A percentile compares a stretch with the other conserved stretches of the same genome.
These are phyloP conservation scores for Zaprionus lineosus DNA, from an alignment of 2,888 invertebrate species.

Conservation along the genomic window DNA sequence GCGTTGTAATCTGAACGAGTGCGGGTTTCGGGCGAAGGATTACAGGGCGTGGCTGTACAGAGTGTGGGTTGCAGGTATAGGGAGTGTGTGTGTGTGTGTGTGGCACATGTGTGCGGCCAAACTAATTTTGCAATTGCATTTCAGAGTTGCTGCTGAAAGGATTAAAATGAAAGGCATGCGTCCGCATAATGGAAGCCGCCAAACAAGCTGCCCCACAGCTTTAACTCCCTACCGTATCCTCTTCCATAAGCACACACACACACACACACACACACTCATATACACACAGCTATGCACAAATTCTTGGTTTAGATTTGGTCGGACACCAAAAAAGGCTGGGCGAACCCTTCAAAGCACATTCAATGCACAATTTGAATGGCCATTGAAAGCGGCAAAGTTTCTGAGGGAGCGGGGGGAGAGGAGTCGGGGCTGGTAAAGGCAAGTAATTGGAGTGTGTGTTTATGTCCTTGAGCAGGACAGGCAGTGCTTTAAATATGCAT, in stretches of 20 bases:
- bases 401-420: neutral
- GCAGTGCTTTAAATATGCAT: slow-evolving; percentile 26
- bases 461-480: slow-evolving; percentile 15
- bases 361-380: slow-evolving; percentile 58
- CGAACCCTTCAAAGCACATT: slow-evolving; percentile 40
- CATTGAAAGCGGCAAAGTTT: slow-evolving; percentile 27
- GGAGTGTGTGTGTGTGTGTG: slow-evolving; percentile 9
- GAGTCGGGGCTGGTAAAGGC: neutral
- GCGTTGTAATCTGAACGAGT: slow-evolving; percentile 48
- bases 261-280: neutral
- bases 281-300: neutral
- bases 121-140: slow-evolving; percentile 74
- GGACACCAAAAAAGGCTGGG: slow-evolving; percentile 6
- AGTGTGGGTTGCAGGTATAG: neutral
- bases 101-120: slow-evolving; percentile 41
- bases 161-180: slow-evolving; percentile 69
- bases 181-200: slow-evolving; percentile 60
- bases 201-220: slow-evolving; percentile 12
- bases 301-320: slow-evolving; percentile 31
- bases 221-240: neutral
- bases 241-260: neutral
- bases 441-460: slow-evolving; percentile 17
- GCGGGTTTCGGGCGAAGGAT: too few relatives aligned
- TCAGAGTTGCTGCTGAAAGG: slow-evolving; percentile 65
- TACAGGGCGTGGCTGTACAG: neutral